Evolutionary conservation across 2,888 invertebrate genomes (phyloP).

Genomic region (Bombylius major): DNA sequence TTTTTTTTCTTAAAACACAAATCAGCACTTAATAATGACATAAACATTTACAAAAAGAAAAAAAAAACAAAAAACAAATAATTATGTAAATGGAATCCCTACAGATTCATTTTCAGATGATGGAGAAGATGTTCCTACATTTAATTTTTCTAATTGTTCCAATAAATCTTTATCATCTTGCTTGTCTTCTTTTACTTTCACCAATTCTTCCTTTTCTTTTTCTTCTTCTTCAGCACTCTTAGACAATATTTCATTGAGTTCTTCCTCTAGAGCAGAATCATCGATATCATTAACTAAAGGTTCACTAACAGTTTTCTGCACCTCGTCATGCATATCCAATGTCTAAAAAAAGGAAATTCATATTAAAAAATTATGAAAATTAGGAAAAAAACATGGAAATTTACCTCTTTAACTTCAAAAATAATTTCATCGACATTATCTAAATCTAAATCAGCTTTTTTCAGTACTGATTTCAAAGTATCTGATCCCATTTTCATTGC

Average conservation of each 20-base stretch:
- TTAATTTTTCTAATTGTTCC: background rate
- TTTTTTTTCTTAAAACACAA: too few relatives aligned
- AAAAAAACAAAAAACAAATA: too few relatives aligned
- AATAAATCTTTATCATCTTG: background rate
- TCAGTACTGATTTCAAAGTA: constrained; percentile 52
- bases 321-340: constrained; percentile 41
- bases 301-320: constrained; percentile 39
- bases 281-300: constrained; percentile 40
- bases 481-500: constrained; percentile 54
- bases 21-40: too few relatives aligned
- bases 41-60: too few relatives aligned
- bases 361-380: background rate
- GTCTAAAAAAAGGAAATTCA: constrained; percentile 4
- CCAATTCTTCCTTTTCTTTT: background rate
- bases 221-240: constrained; percentile 11
- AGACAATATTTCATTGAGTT: constrained; percentile 47
- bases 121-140: background rate
- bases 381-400: background rate
- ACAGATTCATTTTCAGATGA: too few relatives aligned
- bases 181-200: background rate
- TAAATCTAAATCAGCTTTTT: constrained; percentile 51
- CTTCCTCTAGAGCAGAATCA: constrained; percentile 52
- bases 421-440: constrained; percentile 58
- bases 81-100: too few relatives aligned
- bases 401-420: constrained; percentile 58